Evolutionary conservation across 2,888 invertebrate species (phyloP).

Genomic region (Papilio demoleus): DNA sequence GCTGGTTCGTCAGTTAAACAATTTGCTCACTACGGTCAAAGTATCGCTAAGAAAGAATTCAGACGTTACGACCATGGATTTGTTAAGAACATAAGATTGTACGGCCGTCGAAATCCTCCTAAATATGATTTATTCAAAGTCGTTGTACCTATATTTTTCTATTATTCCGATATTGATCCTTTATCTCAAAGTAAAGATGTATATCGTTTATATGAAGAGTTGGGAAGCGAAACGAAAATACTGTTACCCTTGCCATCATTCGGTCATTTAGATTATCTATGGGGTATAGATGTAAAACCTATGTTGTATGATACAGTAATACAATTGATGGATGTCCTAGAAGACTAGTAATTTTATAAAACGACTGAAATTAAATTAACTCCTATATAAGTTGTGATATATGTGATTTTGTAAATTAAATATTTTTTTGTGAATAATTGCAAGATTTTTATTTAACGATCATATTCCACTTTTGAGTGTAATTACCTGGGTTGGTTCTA

Average conservation of each 20-base stretch:
- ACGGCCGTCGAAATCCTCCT: slow-evolving; percentile 80
- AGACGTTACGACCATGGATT: slow-evolving; percentile 83
- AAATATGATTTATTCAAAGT: slow-evolving; percentile 80
- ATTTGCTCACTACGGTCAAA: slow-evolving; percentile 87
- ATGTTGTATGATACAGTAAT: slow-evolving; percentile 84
- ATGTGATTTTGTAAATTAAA: background rate
- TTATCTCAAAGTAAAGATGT: slow-evolving; percentile 84
- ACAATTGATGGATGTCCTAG: slow-evolving; percentile 66
- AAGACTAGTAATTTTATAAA: slow-evolving; percentile 7
- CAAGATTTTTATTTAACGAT: background rate
- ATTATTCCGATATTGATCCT: slow-evolving; percentile 86
- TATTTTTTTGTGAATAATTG: background rate
- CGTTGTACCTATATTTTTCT: slow-evolving; percentile 83
- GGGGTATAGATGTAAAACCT: slow-evolving; percentile 84
- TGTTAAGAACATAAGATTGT: slow-evolving; percentile 76
- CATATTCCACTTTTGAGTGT: background rate
- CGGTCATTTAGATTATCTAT: slow-evolving; percentile 88
- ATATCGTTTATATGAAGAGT: slow-evolving; percentile 75
- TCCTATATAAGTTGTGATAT: background rate
- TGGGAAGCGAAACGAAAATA: slow-evolving; percentile 81
- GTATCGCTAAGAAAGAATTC: slow-evolving; percentile 75
- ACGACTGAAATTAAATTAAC: background rate
- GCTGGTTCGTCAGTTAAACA: slow-evolving; percentile 87
- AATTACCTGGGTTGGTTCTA: too few species aligned
- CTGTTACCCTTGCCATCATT: slow-evolving; percentile 82